A percentile compares a stretch with the other conserved stretches of the same genome.
Conservation (phyloP, 1,140 invertebrate species). For the Drosophila albomicans region DNA sequence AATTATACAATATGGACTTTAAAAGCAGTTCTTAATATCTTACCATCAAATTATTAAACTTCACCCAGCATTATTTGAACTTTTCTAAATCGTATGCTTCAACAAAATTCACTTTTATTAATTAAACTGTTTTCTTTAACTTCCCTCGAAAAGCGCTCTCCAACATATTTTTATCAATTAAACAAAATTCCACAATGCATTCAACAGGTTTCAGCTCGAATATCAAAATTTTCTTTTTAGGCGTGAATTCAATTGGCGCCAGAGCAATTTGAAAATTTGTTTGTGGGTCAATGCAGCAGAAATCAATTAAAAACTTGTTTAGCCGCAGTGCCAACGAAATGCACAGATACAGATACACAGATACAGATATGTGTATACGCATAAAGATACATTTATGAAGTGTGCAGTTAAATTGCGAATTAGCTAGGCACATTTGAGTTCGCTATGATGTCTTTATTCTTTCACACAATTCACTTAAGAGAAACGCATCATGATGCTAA, state of each 20-base stretch:
- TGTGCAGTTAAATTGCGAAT: conserved; percentile 21
- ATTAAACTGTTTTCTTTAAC: too few species aligned
- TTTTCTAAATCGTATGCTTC: too few species aligned
- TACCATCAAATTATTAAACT: too few species aligned
- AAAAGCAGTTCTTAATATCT: too few species aligned
- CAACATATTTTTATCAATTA: not conserved
- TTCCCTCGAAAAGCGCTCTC: not conserved
- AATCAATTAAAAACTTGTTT: conserved; percentile 66
- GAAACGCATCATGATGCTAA: conserved; percentile 20
- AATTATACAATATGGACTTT: too few species aligned
- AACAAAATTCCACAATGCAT: not conserved
- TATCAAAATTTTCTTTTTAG: conserved; percentile 6
- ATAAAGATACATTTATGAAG: conserved; percentile 36
- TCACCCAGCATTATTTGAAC: too few species aligned
- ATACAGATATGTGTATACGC: not conserved
- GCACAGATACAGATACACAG: not conserved
- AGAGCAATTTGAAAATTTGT: conserved; percentile 38
- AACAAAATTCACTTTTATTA: too few species aligned
- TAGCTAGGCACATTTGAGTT: not conserved
- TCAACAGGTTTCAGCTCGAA: conserved; percentile 8
- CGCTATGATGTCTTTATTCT: conserved; percentile 17
- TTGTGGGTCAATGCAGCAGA: conserved; percentile 41
- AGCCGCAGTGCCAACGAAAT: conserved; percentile 35
- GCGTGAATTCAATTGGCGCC: conserved; percentile 15
- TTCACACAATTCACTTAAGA: conserved; percentile 48